These are phyloP conservation scores for Thaumetopoea pityocampa DNA, from an alignment of 1,140 invertebrate species.

Conservation along the genomic window DNA sequence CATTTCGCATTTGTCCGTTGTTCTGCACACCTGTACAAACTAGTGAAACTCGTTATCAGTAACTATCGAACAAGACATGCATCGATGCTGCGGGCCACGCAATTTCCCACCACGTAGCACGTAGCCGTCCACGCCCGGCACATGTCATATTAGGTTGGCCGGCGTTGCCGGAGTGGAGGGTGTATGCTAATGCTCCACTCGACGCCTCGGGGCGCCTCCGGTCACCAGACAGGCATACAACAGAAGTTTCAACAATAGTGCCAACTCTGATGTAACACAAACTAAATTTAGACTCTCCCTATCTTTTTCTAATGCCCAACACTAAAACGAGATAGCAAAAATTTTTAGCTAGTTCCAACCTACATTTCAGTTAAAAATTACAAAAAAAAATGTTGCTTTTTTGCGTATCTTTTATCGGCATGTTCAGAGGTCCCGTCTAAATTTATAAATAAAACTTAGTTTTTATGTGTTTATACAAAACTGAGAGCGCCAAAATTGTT, in stretches of 20 bases:
- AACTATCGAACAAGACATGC: neutral
- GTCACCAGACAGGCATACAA: neutral
- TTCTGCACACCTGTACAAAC: too few species aligned
- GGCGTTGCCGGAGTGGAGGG: constrained; percentile 17
- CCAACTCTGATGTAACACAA: too few species aligned
- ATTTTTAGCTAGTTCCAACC: too few species aligned
- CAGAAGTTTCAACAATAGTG: constrained; percentile 1
- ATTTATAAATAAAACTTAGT: too few species aligned
- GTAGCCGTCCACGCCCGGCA: constrained; percentile 19
- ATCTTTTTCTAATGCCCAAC: neutral
- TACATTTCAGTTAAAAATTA: too few species aligned
- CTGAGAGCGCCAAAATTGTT: too few species aligned
- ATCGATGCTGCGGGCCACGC: constrained; percentile 1
- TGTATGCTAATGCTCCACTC: constrained; percentile 22
- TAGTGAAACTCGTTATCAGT: neutral
- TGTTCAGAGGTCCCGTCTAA: too few species aligned
- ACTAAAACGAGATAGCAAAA: too few species aligned
- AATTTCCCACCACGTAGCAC: constrained; percentile 16
- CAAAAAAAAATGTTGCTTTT: too few species aligned
- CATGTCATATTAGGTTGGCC: constrained; percentile 24
- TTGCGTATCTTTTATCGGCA: too few species aligned
- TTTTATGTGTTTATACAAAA: too few species aligned
- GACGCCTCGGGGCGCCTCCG: constrained; percentile 14
- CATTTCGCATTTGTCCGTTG: too few species aligned
- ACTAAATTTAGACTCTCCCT: neutral